These are phyloP conservation scores for Zosterops hypoxanthus DNA, from an alignment of 2,113 vertebrate genomes.

Conservation along the genomic window DNA sequence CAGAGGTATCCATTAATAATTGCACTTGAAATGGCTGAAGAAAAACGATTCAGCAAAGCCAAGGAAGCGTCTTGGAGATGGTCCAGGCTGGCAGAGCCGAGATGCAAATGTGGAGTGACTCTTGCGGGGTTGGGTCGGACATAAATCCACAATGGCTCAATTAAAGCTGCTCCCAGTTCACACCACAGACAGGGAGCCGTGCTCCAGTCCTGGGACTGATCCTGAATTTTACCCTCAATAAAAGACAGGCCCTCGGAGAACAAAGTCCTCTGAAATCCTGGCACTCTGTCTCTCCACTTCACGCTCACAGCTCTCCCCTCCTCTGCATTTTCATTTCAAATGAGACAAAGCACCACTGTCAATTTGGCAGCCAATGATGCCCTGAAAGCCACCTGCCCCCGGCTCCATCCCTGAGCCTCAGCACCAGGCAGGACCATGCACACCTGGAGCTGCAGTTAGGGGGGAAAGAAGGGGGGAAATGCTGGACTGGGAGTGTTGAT, in stretches of 20 bases:
- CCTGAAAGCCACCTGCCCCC: background rate
- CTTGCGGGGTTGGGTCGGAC: background rate
- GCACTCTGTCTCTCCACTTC: background rate
- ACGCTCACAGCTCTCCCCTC: background rate
- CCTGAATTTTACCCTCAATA: background rate
- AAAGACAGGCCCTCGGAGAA: background rate
- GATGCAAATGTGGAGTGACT: background rate
- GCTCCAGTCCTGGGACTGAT: background rate
- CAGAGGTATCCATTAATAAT: background rate
- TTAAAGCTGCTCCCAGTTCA: background rate
- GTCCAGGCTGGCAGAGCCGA: constrained; percentile 7
- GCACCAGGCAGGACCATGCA: background rate
- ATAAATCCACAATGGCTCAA: background rate
- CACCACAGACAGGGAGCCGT: background rate
- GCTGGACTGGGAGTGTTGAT: background rate
- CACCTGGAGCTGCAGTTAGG: background rate
- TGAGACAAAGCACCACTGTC: background rate
- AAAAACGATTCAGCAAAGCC: background rate
- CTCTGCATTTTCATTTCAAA: background rate
- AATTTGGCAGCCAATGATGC: background rate
- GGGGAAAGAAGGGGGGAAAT: background rate
- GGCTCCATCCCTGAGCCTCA: background rate
- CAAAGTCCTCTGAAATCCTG: background rate
- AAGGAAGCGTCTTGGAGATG: constrained; percentile 13
- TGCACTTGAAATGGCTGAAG: background rate